phyloP scores from a whole-genome alignment of 2,113 vertebrate species.

The Coptodon bakossiorum region DNA sequence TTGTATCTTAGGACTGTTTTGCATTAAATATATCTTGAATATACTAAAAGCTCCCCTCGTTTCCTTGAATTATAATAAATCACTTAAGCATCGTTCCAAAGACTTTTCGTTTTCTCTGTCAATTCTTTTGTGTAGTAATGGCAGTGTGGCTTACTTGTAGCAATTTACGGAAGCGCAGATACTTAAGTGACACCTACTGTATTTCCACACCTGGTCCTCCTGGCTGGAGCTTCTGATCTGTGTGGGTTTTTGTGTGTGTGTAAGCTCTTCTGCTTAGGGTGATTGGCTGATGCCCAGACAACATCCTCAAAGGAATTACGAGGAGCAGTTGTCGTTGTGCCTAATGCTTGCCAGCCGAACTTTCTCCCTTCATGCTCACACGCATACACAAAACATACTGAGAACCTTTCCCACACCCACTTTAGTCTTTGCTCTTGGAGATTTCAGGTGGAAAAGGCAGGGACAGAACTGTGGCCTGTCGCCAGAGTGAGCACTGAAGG shows the following conservation, averaged over 20 bases:
- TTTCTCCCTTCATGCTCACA: not conserved
- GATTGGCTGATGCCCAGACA: conserved; percentile 39
- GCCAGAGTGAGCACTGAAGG: conserved; percentile 9
- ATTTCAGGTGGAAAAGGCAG: conserved; percentile 49
- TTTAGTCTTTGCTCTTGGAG: not conserved
- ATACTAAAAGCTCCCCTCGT: conserved; percentile 1
- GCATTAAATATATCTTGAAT: conserved; percentile 31
- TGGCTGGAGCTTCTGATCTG: not conserved
- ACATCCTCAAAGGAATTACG: conserved; percentile 11
- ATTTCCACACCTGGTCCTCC: conserved; percentile 15
- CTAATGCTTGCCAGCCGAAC: conserved; percentile 2
- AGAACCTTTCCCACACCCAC: not conserved
- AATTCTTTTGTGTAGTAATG: not conserved
- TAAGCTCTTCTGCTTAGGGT: conserved; percentile 21
- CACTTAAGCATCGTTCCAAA: not conserved
- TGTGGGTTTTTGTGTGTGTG: not conserved
- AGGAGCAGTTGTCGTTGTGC: conserved; percentile 16
- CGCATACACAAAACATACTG: not conserved
- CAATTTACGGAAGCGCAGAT: not conserved
- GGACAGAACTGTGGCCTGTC: conserved; percentile 7
- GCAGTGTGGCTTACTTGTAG: not conserved
- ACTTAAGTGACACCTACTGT: not conserved
- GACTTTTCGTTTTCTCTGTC: not conserved
- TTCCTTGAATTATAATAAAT: conserved; percentile 20
- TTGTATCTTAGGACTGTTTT: conserved; percentile 33